These are phyloP conservation scores for Calliphora vicina DNA, from an alignment of 1,140 invertebrate genomes.

Conservation along the genomic window DNA sequence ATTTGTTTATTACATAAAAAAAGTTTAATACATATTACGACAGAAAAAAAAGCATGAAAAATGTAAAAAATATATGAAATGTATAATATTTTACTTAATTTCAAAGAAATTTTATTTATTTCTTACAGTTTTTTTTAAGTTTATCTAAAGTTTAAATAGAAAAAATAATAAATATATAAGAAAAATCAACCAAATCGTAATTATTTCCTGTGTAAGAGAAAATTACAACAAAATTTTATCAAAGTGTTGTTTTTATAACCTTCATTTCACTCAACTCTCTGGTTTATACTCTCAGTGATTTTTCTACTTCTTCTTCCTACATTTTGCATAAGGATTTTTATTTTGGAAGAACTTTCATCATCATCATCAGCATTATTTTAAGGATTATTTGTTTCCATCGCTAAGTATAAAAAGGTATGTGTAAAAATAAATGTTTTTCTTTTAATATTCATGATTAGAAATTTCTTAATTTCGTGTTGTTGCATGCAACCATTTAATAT, in stretches of 20 bases:
- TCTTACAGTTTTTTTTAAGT: not conserved
- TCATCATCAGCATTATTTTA: not conserved
- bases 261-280: not conserved
- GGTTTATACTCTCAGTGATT: not conserved
- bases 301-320: not conserved
- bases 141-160: not conserved
- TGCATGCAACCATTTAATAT: no score
- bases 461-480: not conserved
- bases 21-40: no score
- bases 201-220: not conserved
- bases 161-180: not conserved
- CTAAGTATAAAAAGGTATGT: conserved; percentile 3
- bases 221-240: not conserved
- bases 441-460: not conserved
- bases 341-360: not conserved
- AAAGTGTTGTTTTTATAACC: not conserved
- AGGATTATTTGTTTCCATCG: not conserved
- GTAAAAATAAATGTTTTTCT: not conserved
- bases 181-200: not conserved
- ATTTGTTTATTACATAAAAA: not conserved
- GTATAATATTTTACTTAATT: not conserved
- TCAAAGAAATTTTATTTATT: not conserved
- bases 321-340: not conserved
- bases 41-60: no score
- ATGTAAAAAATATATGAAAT: not conserved